Conservation (phyloP, 1,140 invertebrate genomes). For the Conus betulinus region DNA sequence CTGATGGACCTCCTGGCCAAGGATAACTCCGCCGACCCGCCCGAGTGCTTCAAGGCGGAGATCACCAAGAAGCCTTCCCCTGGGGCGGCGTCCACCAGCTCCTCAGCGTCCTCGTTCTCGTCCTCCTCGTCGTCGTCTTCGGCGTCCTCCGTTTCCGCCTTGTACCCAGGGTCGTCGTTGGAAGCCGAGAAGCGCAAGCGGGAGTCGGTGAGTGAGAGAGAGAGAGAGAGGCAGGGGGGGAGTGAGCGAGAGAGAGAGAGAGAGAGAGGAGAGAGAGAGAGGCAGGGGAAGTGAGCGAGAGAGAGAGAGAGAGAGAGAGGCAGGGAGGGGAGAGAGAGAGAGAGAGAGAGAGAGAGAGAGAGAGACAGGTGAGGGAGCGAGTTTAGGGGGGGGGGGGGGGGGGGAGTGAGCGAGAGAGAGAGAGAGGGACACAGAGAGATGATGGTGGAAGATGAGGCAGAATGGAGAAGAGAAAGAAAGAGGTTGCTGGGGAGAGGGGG, state of each 20-base stretch:
- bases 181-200: slow-evolving; percentile 41
- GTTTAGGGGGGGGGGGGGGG: too few relatives aligned
- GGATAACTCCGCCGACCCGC: slow-evolving; percentile 76
- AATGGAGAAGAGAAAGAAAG: slow-evolving; percentile 10
- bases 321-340: too few relatives aligned
- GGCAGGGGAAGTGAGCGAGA: too few relatives aligned
- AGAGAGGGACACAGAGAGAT: slow-evolving; percentile 18
- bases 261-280: too few relatives aligned
- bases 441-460: not conserved
- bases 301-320: too few relatives aligned
- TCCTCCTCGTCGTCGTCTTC: not conserved
- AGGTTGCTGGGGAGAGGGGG: not conserved
- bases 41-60: slow-evolving; percentile 79
- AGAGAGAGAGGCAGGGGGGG: not conserved
- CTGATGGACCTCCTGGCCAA: slow-evolving; percentile 77
- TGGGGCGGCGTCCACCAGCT: not conserved
- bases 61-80: slow-evolving; percentile 45
- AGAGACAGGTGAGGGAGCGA: too few relatives aligned
- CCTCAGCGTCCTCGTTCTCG: not conserved
- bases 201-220: slow-evolving; percentile 44
- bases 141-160: not conserved
- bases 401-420: too few relatives aligned
- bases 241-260: too few relatives aligned
- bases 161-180: not conserved
- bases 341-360: too few relatives aligned